Evolutionary conservation across 2,888 invertebrate species (phyloP).

Genomic region (Macrosiphum euphorbiae): DNA sequence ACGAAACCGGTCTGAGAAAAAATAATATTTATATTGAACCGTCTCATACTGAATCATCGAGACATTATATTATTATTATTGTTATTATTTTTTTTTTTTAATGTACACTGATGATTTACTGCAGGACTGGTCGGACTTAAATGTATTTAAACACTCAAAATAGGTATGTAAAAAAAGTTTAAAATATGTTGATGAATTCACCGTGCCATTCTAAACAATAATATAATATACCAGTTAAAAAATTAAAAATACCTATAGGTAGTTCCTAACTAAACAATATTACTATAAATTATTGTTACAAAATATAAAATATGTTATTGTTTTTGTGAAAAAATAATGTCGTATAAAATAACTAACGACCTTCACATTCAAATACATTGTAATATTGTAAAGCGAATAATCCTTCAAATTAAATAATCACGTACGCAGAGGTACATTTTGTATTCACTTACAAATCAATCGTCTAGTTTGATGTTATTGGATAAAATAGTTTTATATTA

Average conservation of each 20-base stretch:
- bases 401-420: too few relatives aligned
- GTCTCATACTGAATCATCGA: neutral
- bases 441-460: too few relatives aligned
- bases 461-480: too few relatives aligned
- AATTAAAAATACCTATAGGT: neutral
- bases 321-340: neutral
- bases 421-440: too few relatives aligned
- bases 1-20: too few relatives aligned
- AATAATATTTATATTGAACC: constrained; percentile 3
- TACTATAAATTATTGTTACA: neutral
- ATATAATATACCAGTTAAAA: neutral
- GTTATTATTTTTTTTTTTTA: neutral
- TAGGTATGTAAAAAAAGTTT: neutral
- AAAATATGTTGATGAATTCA: neutral
- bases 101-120: neutral
- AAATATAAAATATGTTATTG: neutral
- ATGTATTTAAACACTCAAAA: too few relatives aligned
- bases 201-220: neutral
- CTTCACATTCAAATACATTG: neutral
- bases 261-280: neutral
- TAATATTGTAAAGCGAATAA: neutral
- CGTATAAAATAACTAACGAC: neutral
- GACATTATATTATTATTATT: neutral
- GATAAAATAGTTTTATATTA: too few relatives aligned
- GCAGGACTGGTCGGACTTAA: neutral